Evolutionary conservation across 2,888 invertebrate species (phyloP), one percentile per base, ranked within the genome.

Genomic region (Dolichomitus sp.): DNA sequence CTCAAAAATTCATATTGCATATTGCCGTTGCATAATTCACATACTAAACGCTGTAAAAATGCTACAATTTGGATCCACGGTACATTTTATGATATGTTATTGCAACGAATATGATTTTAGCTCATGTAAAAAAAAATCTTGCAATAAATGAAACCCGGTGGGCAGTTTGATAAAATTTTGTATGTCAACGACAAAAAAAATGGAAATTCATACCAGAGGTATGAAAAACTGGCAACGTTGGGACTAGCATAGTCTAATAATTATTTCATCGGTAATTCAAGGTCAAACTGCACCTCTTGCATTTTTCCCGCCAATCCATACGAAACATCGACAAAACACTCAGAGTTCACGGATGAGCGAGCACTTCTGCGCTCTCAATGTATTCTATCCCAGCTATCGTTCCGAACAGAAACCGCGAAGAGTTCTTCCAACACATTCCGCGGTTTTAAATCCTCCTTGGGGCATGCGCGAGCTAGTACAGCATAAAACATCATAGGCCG

Each of bases 351-450:
- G 79, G 83, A 75, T 76, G 83, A 83, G 79, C 76, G 83, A 83
- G 80, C 83, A 61, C 76, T 66, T 33, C 40, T 17, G 48, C 70
- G 19, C 72, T 59, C 77, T 68, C 74, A 40, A 40, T 54, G 65
- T 17, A 11, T 66, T 65, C 61, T 61, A 50, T 61, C 73, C 50
- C 45, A 30, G 37, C 50, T 74, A 78, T 70, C 50, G 59, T 75
- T 57, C 52, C 65, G 42, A 69, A 73, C 52, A 69, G 61, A 86
- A 88, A 87, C 84, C 86, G 81, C 89, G 87, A 84, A 80, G 76
- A 80, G 85, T 87, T 86, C 83, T 83, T 83, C 76, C 81, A 84
- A 84, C 79, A 83, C 89, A 90, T 90, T 91, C 89, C 89, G 87
- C 88, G 90, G 88, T 89, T 88, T 87, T 80, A 86, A 80, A 85